Evolutionary conservation across 1,140 invertebrate genomes (phyloP), one percentile per base, ranked within the genome.

Genomic region (Babylonia areolata): DNA sequence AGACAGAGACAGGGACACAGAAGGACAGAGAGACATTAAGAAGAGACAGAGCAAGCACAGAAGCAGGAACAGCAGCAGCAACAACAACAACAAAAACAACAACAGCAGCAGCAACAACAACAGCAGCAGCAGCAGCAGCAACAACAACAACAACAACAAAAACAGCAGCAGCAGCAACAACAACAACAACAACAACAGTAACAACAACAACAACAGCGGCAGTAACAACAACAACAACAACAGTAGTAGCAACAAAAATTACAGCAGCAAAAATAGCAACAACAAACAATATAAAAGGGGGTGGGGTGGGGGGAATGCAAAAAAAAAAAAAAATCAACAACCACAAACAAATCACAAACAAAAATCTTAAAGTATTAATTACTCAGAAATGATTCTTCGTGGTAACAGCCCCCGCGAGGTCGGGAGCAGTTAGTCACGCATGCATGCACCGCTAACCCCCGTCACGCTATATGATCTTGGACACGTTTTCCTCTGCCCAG

Each of bases 61-160:
- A 17, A 64, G 20, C 20, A 3, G 20, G 23, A 64, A 20, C 28
- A 64, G 58, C 58, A 64, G 58, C 58, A 64, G 20, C 58, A 64
- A 20, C 58, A 64, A 64, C 58, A 3, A 64, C 28, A 28, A 23
- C 28, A 28, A 23, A 3, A 28, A 20, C 28, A 64, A 20, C 3
- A 64, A 20, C 28, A 64, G 58, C 28, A 64, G 58, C 23, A 64
- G 58, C n/a, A 83, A 2, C 23, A 64, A 11, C 12, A 40, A 54
- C 42, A 35, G 1, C 39, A 78, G 75, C 77, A 31, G 42, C 75
- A 82, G 64, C 79, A 82, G 42, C 40, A 75, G 64, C 64, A 82
- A 33, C n/a, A 82, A n/a, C 58, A n/a, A 77, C 58, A 82, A 39
- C 58, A 82, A 11, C 79, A 75, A 31, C 69, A 79, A 71, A 79